These are phyloP conservation scores for Thamnophis sirtalis DNA, from an alignment of 2,113 vertebrate genomes.

Conservation along the genomic window DNA sequence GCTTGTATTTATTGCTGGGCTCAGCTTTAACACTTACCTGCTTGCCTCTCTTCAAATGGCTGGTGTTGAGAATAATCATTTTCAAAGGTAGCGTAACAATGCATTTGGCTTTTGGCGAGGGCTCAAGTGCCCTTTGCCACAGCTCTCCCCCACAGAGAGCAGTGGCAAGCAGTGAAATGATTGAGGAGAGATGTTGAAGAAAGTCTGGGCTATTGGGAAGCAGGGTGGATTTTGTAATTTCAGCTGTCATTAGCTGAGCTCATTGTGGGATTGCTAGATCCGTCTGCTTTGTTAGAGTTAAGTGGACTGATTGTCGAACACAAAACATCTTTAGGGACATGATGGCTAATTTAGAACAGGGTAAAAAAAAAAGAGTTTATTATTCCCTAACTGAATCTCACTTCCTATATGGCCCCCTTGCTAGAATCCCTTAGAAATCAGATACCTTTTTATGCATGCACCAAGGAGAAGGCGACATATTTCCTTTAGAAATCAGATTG, in stretches of 20 bases:
- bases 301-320: constrained; percentile 65
- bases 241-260: constrained; percentile 59
- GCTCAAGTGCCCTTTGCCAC: neutral
- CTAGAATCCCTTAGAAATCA: constrained; percentile 43
- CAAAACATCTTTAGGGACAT: constrained; percentile 65
- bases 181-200: neutral
- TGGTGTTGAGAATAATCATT: neutral
- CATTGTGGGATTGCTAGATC: constrained; percentile 62
- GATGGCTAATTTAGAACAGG: constrained; percentile 63
- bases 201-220: constrained; percentile 47
- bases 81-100: accelerated
- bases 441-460: constrained; percentile 32
- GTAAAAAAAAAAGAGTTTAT: constrained; percentile 51
- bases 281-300: constrained; percentile 66
- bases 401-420: constrained; percentile 13
- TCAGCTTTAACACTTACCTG: constrained; percentile 12
- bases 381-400: constrained; percentile 60
- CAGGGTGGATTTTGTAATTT: constrained; percentile 56
- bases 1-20: constrained; percentile 54
- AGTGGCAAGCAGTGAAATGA: constrained; percentile 16
- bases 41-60: constrained; percentile 2
- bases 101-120: neutral
- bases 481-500: constrained; percentile 2
- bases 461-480: neutral
- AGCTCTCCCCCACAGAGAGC: neutral